Conservation (phyloP, 2,888 invertebrate species). For the Mylabris sibirica region DNA sequence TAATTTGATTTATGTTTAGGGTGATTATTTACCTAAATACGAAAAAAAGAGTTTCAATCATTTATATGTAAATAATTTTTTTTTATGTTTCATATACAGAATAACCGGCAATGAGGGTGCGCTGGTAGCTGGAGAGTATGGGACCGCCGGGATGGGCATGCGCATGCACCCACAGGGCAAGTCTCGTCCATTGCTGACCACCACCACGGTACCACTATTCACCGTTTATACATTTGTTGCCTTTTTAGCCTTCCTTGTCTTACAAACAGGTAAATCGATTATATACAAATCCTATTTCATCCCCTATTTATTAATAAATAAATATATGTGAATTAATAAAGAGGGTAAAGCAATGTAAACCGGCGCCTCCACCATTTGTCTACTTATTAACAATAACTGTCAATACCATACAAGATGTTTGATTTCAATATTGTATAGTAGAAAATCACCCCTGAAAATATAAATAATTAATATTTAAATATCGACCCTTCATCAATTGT, state of each 20-base stretch:
- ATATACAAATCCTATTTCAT: neutral
- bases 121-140: conserved; percentile 75
- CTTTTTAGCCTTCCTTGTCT: conserved; percentile 63
- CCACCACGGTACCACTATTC: conserved; percentile 55
- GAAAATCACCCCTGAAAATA: neutral
- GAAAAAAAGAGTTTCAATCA: neutral
- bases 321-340: neutral
- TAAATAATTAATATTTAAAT: neutral
- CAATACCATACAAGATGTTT: neutral
- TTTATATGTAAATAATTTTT: neutral
- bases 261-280: conserved; percentile 52
- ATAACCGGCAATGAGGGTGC: conserved; percentile 79
- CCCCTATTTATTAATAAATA: neutral
- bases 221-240: conserved; percentile 64
- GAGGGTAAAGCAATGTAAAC: neutral
- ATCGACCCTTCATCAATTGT: too few species aligned
- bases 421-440: neutral
- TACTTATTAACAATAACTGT: neutral
- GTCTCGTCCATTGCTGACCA: conserved; percentile 66
- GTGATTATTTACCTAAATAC: neutral
- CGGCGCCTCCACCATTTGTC: conserved; percentile 15
- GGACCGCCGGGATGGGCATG: conserved; percentile 92
- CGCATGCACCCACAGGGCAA: conserved; percentile 83
- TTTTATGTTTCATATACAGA: conserved; percentile 58
- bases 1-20: neutral